phyloP scores from a whole-genome alignment of 2,113 vertebrate genomes.

The Salvator merianae region DNA sequence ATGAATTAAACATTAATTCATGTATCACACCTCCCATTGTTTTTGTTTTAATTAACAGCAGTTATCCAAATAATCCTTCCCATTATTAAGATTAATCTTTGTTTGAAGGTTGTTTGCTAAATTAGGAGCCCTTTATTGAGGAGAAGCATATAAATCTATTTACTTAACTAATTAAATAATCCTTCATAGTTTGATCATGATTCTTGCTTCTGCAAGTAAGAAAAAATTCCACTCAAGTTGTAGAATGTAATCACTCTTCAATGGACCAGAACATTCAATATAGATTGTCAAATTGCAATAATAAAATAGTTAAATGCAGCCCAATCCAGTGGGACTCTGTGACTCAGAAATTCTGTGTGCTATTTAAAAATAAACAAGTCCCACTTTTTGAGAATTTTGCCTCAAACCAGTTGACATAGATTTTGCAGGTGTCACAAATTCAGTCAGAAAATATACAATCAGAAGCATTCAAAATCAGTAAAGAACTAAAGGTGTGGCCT shows the following conservation, averaged over 20 bases:
- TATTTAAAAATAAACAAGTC: background rate
- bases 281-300: conserved; percentile 20
- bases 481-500: too few relatives aligned
- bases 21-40: background rate
- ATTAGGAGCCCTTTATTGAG: conserved; percentile 14
- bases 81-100: background rate
- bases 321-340: background rate
- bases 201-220: background rate
- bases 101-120: conserved; percentile 17
- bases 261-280: background rate
- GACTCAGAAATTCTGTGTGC: background rate
- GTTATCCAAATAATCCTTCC: conserved; percentile 3
- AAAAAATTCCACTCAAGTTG: conserved; percentile 26
- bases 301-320: conserved; percentile 12
- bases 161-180: conserved; percentile 38
- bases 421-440: background rate
- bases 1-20: background rate
- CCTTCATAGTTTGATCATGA: conserved; percentile 31
- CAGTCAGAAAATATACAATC: too few relatives aligned
- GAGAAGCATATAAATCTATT: conserved; percentile 28
- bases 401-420: background rate
- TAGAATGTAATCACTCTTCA: conserved; percentile 35
- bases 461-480: too few relatives aligned
- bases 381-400: background rate
- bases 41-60: background rate